phyloP scores from a whole-genome alignment of 1,140 invertebrate genomes.

The Asbolus verrucosus region DNA sequence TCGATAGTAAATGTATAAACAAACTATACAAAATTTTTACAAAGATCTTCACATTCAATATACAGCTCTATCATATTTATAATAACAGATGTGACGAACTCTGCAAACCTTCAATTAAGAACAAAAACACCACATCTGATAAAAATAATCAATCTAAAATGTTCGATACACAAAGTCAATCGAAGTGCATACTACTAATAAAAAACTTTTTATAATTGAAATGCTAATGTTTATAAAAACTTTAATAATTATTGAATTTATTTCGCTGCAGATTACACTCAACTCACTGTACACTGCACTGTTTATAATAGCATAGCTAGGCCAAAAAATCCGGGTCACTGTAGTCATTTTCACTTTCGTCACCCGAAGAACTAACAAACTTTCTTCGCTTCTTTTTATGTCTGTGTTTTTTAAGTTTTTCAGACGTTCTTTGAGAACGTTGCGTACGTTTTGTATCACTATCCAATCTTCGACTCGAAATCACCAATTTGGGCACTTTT shows the following conservation, averaged over 20 bases:
- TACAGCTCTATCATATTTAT: conserved; percentile 58
- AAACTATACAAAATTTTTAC: conserved; percentile 57
- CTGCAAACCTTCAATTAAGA: conserved; percentile 49
- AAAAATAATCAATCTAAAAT: conserved; percentile 41
- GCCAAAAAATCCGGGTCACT: conserved; percentile 79
- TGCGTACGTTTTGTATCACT: conserved; percentile 69
- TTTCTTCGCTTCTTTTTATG: conserved; percentile 77
- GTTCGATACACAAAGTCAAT: conserved; percentile 30
- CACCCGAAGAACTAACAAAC: conserved; percentile 69
- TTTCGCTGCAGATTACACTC: conserved; percentile 54
- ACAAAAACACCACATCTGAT: conserved; percentile 47
- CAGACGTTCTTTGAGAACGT: conserved; percentile 70
- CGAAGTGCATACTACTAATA: conserved; percentile 30
- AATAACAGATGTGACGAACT: conserved; percentile 55
- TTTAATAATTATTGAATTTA: conserved; percentile 44
- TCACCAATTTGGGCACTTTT: conserved; percentile 67
- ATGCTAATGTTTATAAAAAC: conserved; percentile 32
- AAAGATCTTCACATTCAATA: conserved; percentile 56
- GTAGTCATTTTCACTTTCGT: conserved; percentile 75
- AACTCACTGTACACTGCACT: conserved; percentile 57
- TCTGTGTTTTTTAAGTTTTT: conserved; percentile 75
- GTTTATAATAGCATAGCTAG: conserved; percentile 56
- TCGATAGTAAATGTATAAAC: conserved; percentile 50
- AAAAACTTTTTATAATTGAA: conserved; percentile 48
- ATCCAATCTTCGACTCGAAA: conserved; percentile 64